Conservation (phyloP, 2,113 vertebrate genomes). For the Bujurquina vittata region DNA sequence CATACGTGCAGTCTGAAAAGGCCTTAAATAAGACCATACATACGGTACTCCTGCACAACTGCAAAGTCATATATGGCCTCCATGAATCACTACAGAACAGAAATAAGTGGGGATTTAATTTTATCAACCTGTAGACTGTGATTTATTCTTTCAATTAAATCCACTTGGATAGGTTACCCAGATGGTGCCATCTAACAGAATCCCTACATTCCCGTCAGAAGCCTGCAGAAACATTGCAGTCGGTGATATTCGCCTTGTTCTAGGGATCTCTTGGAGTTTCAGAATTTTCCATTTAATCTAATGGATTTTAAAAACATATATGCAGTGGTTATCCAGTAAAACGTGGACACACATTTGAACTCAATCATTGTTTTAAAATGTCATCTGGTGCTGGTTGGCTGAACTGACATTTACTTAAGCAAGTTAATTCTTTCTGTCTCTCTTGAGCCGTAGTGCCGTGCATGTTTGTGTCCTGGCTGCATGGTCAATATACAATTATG, state of each 20-base stretch:
- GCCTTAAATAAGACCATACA: slow-evolving; percentile 34
- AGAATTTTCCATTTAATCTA: background rate
- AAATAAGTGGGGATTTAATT: slow-evolving; percentile 49
- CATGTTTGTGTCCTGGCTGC: background rate
- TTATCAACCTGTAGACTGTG: slow-evolving; percentile 49
- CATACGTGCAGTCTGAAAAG: background rate
- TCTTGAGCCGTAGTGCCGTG: slow-evolving; percentile 25
- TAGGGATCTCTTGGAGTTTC: background rate
- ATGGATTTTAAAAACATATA: background rate
- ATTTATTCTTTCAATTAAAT: slow-evolving; percentile 71
- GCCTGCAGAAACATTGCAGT: slow-evolving; percentile 10
- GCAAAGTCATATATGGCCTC: slow-evolving; percentile 37
- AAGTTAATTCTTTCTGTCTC: slow-evolving; percentile 42
- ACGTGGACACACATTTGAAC: slow-evolving; percentile 38
- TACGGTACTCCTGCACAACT: slow-evolving; percentile 36
- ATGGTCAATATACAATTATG: background rate
- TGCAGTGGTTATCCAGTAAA: background rate
- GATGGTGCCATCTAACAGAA: background rate
- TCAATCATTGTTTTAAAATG: slow-evolving; percentile 47
- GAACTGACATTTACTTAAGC: slow-evolving; percentile 60
- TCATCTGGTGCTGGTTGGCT: slow-evolving; percentile 38
- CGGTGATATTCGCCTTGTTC: slow-evolving; percentile 13
- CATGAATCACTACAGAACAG: slow-evolving; percentile 55
- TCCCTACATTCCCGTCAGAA: background rate
- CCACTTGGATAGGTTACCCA: slow-evolving; percentile 47